Evolutionary conservation across 2,797 vertebrate genomes (phyloP), one percentile per base, ranked within the genome.

Genomic region (Malacoraja senta): DNA sequence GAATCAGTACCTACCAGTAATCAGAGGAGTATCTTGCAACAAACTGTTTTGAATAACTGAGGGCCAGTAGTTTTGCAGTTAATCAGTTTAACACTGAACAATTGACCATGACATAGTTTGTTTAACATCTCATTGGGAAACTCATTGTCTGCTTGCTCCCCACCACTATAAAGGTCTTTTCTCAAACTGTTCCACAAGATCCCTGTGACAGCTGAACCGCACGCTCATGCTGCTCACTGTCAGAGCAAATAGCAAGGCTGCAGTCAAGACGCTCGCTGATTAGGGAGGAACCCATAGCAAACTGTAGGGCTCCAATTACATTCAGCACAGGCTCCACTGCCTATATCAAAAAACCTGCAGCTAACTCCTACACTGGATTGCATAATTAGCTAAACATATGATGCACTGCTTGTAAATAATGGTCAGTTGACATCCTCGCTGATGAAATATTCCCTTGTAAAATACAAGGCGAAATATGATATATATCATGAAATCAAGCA

Each of bases 291-390:
- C 90, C 63, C 71, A 92, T 13, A 76, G 71, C 90, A 53, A 92
- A 92, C 90, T 92, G 68, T 53, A 76, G 90, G 90, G 74, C 38
- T 92, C 90, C 90, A 92, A 92, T 92, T 92, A 92, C 90, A 92
- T 76, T 15, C 12, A 92, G 71, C 88, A 26, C 32, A 44, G 88
- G 35, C 90, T 53, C 90, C 38, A 53, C 71, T 53, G 35, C 38
- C 90, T 71, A 15, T n/a, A 53, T 76, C 90, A 6, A 71, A 58
- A 76, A 92, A 53, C 19, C 90, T 76, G 90, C 26, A 92, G 90
- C 90, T 76, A 53, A 68, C 72, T n/a, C 38, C 68, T 44, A 76
- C 38, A n/a, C 3, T 44, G 71, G 71, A 74, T 44, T 74, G 90
- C 71, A 76, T 76, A 38, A 76, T 92, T 92, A 92, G 71, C 72